Conservation (phyloP, 2,113 vertebrate species). For the Megalops atlanticus region DNA sequence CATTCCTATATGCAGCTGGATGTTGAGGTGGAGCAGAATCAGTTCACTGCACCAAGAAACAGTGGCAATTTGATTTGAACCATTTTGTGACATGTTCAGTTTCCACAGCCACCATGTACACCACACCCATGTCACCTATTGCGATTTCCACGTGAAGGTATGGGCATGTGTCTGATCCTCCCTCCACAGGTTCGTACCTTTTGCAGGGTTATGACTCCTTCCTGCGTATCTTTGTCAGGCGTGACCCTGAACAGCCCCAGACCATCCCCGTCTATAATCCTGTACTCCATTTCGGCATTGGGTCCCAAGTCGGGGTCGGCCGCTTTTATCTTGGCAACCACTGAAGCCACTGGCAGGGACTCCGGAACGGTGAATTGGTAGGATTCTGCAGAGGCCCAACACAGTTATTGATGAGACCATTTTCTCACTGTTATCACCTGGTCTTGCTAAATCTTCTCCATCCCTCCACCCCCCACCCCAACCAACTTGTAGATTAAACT, state of each 20-base stretch:
- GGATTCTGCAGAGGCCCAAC: constrained; percentile 71
- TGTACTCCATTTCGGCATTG: constrained; percentile 88
- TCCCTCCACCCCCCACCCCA: no score
- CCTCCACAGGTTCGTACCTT: no score
- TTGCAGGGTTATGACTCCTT: constrained; percentile 83
- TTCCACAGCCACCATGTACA: no score
- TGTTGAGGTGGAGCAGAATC: no score
- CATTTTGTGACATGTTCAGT: no score
- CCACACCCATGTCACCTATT: no score
- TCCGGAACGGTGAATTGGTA: constrained; percentile 85
- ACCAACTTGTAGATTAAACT: not conserved
- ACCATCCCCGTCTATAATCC: constrained; percentile 83
- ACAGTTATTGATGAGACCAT: constrained; percentile 38
- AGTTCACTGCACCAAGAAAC: no score
- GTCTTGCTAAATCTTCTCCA: constrained; percentile 24
- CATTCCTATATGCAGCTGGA: no score
- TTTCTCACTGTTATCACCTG: constrained; percentile 46
- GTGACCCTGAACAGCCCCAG: constrained; percentile 79
- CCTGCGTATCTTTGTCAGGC: constrained; percentile 82
- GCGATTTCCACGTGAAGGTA: no score
- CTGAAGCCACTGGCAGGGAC: constrained; percentile 77
- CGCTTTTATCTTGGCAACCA: constrained; percentile 84
- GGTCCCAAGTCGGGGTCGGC: constrained; percentile 79
- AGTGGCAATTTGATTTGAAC: no score
- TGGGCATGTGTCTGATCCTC: no score